Percentiles rank a stretch among this genome's conserved stretches.
Evolutionary conservation across 2,113 vertebrate species (phyloP).

Genomic region (Rynchops niger): DNA sequence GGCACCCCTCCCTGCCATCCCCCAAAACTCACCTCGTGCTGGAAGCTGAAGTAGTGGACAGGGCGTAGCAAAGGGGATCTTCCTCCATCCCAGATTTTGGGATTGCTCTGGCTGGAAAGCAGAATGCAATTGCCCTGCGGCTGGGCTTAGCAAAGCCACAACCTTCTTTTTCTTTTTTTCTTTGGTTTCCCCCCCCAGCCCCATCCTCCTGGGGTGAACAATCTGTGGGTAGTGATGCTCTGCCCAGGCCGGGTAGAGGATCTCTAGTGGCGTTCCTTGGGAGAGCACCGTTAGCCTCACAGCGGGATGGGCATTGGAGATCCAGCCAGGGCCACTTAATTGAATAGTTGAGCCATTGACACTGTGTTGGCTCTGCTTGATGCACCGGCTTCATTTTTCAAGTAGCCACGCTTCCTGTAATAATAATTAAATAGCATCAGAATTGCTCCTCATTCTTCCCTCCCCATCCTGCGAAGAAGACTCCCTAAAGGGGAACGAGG

Average conservation of each 20-base stretch:
- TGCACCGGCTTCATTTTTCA: neutral
- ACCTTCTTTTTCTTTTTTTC: neutral
- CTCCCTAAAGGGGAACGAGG: neutral
- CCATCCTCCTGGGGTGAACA: neutral
- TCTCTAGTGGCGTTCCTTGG: neutral
- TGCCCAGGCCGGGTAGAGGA: neutral
- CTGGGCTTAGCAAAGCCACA: neutral
- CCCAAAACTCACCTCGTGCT: neutral
- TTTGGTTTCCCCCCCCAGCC: neutral
- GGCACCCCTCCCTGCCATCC: neutral
- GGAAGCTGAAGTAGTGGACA: neutral
- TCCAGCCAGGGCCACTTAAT: neutral
- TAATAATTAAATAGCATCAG: neutral
- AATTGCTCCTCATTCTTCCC: neutral
- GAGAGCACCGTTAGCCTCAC: neutral
- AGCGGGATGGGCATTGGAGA: neutral
- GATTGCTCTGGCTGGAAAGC: neutral
- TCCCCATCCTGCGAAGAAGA: fast-evolving
- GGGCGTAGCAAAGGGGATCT: neutral
- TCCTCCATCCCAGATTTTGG: neutral
- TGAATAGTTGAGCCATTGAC: neutral
- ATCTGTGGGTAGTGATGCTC: neutral
- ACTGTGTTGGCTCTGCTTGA: neutral
- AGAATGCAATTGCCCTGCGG: no score
- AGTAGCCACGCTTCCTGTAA: neutral